Evolutionary conservation across 2,113 vertebrate genomes (phyloP), one percentile per base, ranked within the genome.

Genomic region (Xenopus tropicalis): DNA sequence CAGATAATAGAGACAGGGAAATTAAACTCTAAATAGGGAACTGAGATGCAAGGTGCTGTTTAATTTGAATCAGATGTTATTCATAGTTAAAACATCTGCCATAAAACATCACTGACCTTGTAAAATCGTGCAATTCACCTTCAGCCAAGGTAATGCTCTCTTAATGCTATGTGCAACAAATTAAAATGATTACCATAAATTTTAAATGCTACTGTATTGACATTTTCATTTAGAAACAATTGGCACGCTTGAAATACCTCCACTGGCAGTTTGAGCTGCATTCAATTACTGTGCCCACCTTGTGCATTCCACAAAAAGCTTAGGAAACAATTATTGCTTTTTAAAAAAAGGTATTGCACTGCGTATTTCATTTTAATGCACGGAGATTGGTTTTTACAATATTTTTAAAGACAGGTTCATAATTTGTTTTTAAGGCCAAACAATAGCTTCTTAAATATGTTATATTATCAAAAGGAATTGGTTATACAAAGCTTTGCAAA

Each of bases 51-150:
- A 75, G 72, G 72, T 75, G 72, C 72, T 75, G 51, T 75, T 69
- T 62, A 75, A 75, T 69, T 69, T 69, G 25, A 69, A 37, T 75
- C 72, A 69, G 46, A 69, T 69, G 72, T 75, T 24, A 75, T 54
- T 69, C 66, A 75, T 69, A 75, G 44, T 75, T 69, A 69, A 68
- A 75, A 54, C 72, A 75, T 52, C 44, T 69, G 57, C 66, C 58
- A 75, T 69, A 62, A 75, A 75, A 61, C 57, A 75, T 75, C 44
- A 56, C 58, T 75, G 66, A 75, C 72, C 72, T 75, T 75, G 72
- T 69, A 62, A 75, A 71, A 69, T 62, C 37, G 44, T 37, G 58
- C 57, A 37, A 62, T 69, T 75, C 72, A 75, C 72, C 72, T 75
- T 63, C 66, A 68, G 72, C 44, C 54, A 51, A 62, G 24, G 66